These are phyloP conservation scores for Hydropsyche betteni DNA, from an alignment of 2,888 invertebrate species.

Conservation along the genomic window DNA sequence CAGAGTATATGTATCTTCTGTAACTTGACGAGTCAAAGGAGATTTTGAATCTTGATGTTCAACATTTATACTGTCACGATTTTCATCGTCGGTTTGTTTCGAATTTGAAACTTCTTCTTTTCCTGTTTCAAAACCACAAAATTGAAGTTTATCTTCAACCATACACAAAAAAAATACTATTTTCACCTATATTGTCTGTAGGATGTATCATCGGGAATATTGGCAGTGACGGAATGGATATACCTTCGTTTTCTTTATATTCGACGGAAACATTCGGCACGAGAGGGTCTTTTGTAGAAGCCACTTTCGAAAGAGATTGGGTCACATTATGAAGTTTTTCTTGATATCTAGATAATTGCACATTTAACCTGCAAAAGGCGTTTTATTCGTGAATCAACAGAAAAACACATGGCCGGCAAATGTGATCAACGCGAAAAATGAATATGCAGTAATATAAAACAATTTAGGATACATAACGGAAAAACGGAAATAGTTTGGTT, in stretches of 20 bases:
- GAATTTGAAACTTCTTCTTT: slow-evolving; percentile 19
- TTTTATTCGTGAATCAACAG: too few species aligned
- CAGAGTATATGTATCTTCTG: slow-evolving; percentile 58
- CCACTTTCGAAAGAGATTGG: slow-evolving; percentile 54
- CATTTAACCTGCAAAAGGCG: slow-evolving; percentile 69
- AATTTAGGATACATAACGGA: too few species aligned
- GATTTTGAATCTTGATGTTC: slow-evolving; percentile 53
- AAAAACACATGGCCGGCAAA: too few species aligned
- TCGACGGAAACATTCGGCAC: slow-evolving; percentile 1
- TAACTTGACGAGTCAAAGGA: slow-evolving; percentile 53
- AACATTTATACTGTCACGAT: slow-evolving; percentile 46
- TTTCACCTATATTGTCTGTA: neutral
- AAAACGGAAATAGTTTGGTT: too few species aligned
- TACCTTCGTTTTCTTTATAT: slow-evolving; percentile 48
- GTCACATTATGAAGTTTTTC: slow-evolving; percentile 67
- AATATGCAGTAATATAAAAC: too few species aligned
- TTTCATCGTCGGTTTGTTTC: slow-evolving; percentile 20
- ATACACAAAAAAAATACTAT: neutral
- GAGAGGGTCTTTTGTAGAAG: slow-evolving; percentile 38
- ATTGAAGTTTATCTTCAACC: neutral
- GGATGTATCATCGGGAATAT: slow-evolving; percentile 35
- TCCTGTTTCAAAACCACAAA: neutral
- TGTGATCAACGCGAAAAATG: too few species aligned
- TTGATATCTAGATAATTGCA: slow-evolving; percentile 81
- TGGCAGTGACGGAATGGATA: slow-evolving; percentile 49